Evolutionary conservation across 64 coral and sea anemone species (phyloP).

Genomic region (Trachythela sp.): DNA sequence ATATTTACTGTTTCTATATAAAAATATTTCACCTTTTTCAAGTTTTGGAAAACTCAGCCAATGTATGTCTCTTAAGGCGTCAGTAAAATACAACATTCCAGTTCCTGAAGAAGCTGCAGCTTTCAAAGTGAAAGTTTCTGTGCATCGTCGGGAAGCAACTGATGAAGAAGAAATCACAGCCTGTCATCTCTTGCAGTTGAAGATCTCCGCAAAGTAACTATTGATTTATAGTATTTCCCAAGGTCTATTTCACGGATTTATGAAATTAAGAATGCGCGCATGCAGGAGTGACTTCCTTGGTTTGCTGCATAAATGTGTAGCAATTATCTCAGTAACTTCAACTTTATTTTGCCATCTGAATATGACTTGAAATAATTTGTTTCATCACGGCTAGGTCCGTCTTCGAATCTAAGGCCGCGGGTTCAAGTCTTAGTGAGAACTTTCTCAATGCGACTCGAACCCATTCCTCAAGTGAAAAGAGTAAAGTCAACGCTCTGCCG

Average conservation of each 20-base stretch:
- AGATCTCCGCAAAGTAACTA: constrained; percentile 56
- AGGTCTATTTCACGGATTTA: no score
- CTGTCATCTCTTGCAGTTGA: constrained; percentile 62
- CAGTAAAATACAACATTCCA: constrained; percentile 74
- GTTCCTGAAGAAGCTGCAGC: constrained; percentile 56
- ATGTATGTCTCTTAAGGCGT: constrained; percentile 67
- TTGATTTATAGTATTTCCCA: not conserved
- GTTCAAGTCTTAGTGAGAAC: no score
- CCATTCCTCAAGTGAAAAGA: no score
- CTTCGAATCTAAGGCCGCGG: no score
- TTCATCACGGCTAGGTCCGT: no score
- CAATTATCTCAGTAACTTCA: not conserved
- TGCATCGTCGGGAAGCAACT: constrained; percentile 22
- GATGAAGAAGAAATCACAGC: constrained; percentile 10
- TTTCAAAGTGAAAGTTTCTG: constrained; percentile 53
- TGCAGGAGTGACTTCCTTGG: not conserved
- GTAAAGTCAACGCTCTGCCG: no score
- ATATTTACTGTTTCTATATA: not conserved
- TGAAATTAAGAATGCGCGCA: no score
- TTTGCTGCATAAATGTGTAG: not conserved
- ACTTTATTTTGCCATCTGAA: no score
- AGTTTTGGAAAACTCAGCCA: no score
- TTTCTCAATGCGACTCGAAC: no score
- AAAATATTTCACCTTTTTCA: no score
- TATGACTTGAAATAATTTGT: no score